A percentile compares a stretch with the other conserved stretches of the same genome.
These are phyloP conservation scores for Noctuana brunneofusca DNA, from an alignment of 2,888 invertebrate species.

Conservation along the genomic window DNA sequence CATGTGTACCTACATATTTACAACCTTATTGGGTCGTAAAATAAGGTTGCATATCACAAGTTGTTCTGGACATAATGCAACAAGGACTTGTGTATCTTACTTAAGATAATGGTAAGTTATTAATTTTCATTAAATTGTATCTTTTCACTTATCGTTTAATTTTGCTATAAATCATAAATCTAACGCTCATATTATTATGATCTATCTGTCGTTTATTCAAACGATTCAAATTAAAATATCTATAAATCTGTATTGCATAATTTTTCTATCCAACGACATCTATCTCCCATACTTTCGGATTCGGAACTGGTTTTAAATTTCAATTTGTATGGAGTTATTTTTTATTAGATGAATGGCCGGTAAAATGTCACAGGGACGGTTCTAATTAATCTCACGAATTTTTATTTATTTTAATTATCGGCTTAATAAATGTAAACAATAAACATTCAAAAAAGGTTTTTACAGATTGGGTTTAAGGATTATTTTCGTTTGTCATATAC, in stretches of 20 bases:
- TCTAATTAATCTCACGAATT: slow-evolving; percentile 75
- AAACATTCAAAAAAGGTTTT: slow-evolving; percentile 33
- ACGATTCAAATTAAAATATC: slow-evolving; percentile 56
- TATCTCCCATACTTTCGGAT: slow-evolving; percentile 46
- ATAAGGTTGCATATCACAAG: not conserved
- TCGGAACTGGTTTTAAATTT: slow-evolving; percentile 64
- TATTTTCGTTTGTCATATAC: slow-evolving; percentile 37
- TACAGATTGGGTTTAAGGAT: slow-evolving; percentile 36
- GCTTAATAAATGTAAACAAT: slow-evolving; percentile 36
- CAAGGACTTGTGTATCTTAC: not conserved
- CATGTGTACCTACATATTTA: too few species aligned
- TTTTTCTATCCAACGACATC: slow-evolving; percentile 52
- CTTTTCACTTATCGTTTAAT: slow-evolving; percentile 43
- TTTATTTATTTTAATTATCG: slow-evolving; percentile 69
- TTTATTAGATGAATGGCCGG: slow-evolving; percentile 68
- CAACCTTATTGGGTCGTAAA: too few species aligned
- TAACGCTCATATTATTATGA: slow-evolving; percentile 55
- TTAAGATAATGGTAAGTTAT: slow-evolving; percentile 1
- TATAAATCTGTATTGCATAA: slow-evolving; percentile 64
- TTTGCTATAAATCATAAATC: slow-evolving; percentile 50
- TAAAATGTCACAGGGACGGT: slow-evolving; percentile 72
- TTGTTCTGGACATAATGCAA: not conserved
- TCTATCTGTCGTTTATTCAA: slow-evolving; percentile 53
- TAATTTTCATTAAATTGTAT: slow-evolving; percentile 39
- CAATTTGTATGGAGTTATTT: slow-evolving; percentile 68